Base-by-base conservation (phyloP, 2,888 invertebrate genomes). In the Exephanes ischioxanthus region DNA sequence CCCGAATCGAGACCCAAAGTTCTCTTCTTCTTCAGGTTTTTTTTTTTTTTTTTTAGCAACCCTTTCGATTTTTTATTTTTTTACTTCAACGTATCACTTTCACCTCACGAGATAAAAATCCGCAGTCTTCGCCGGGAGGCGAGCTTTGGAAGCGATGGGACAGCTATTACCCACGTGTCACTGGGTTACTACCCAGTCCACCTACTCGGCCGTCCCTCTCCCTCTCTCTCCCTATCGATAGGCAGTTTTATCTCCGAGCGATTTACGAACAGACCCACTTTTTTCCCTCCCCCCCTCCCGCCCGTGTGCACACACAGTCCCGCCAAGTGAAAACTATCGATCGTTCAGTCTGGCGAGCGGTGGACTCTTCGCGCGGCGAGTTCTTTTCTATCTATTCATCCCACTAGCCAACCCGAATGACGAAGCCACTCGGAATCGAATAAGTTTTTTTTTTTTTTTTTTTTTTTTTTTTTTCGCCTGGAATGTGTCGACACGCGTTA, bases 281-380 rank as follows among this genome's bases (percentile, higher is more conserved):
- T 85, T 86, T 79, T 80, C 37, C 71, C 41, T 86, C 75, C 78
- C 37, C 71, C 45, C 41, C 48, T 0, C 30, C 30, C 26, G 2
- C 53, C 55, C 37, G 71, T 66, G 80, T 80, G 70, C 80, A 82
- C 70, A 80, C 80, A 79, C 79, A 79, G 83, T 79, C 80, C 76
- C 72, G 67, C 76, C 80, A 84, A 85, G 88, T 87, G 85, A 88
- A 88, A 88, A 88, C 86, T 88, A 87, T 87, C 87, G 87, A 88
- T 86, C 84, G 84, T 80, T 67, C 45, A 79, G 61, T 66, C 78
- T 55, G 78, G 53, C 72, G 66, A 73, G 68, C 67, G 37, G 63
- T 61, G 48, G 81, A 63, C 77, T 77, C 76, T 55, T 70, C 51
- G 61, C 45, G 37, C 26, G 33, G 16, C 11, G 19, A 41, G 26